Evolutionary conservation across 1,140 invertebrate genomes (phyloP), one percentile per base, ranked within the genome.

Genomic region (Euwallacea fornicatus): DNA sequence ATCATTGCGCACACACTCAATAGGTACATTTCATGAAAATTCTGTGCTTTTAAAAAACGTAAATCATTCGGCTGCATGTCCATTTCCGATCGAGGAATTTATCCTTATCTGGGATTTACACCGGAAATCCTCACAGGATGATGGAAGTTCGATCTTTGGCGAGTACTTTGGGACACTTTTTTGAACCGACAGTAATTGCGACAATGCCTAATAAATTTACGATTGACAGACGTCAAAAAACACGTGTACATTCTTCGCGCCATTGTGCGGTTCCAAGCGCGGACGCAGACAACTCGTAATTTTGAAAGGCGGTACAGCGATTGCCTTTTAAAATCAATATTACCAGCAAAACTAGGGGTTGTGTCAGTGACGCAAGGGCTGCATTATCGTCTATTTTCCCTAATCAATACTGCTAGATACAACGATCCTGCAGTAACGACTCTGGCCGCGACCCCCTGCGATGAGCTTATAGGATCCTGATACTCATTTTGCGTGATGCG

Each of bases 11-110:
- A 78, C 76, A 76, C 74, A 78, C 76, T 75, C 66, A 77, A 78
- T 76, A 75, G 74, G 74, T 77, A 78, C 77, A 78, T 77, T 77
- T 78, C 76, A 78, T 76, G 75, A 74, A 76, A 76, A 76, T 78
- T 73, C 73, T 75, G 69, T 76, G 70, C 73, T 76, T 77, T 76
- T 77, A 75, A 76, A 77, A 78, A 76, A 76, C 67, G 15, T 69
- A 61, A 69, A 61, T 60, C 21, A 61, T 69, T 61, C 43, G 7
- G 54, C 21, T 16, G 10, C 15, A 66, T 43, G 54, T 9, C 53
- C 11, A 16, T 66, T 54, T 63, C n/a, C 7, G 61, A 47, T 7
- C 16, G 7, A 44, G 16, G 42, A 62, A 44, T 15, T 58, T 16
- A 10, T 10, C 9, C 10, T 21, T 11, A 58, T 58, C 55, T 13